These are phyloP conservation scores for Synchiropus splendidus DNA, from an alignment of 2,113 vertebrate genomes.

Conservation along the genomic window DNA sequence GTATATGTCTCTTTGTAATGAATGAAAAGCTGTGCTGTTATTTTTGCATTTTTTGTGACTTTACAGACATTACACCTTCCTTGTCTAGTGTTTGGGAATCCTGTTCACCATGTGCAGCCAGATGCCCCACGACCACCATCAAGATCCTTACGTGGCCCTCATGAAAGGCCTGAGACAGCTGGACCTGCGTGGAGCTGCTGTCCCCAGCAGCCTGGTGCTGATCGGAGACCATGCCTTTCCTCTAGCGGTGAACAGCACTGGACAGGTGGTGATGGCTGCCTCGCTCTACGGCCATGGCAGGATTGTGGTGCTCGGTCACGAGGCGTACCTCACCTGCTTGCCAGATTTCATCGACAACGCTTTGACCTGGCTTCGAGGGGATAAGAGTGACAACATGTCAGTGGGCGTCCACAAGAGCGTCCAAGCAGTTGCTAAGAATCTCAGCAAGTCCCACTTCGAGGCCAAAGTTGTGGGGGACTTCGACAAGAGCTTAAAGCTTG, in stretches of 20 bases:
- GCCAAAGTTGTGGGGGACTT: slow-evolving; percentile 39
- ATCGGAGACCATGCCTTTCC: slow-evolving; percentile 63
- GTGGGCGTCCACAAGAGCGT: slow-evolving; percentile 64
- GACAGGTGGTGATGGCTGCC: slow-evolving; percentile 65
- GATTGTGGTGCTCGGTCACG: slow-evolving; percentile 77
- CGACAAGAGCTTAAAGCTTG: slow-evolving; percentile 37
- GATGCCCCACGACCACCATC: not conserved
- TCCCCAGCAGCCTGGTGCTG: slow-evolving; percentile 57
- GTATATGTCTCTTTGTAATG: not conserved
- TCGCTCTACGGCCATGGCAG: slow-evolving; percentile 69
- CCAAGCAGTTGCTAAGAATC: slow-evolving; percentile 54
- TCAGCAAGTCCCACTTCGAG: slow-evolving; percentile 42
- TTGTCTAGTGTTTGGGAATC: not conserved
- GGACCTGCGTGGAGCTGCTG: slow-evolving; percentile 29
- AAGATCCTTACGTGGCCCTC: slow-evolving; percentile 45
- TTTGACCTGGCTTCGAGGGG: slow-evolving; percentile 74
- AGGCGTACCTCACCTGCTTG: slow-evolving; percentile 65
- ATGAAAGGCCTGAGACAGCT: slow-evolving; percentile 51
- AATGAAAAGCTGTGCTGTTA: not conserved
- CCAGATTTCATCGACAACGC: slow-evolving; percentile 72
- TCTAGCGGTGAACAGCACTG: slow-evolving; percentile 58
- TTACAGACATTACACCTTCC: not conserved
- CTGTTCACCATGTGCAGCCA: slow-evolving; percentile 21
- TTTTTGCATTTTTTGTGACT: not conserved
- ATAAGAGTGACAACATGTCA: slow-evolving; percentile 23